These are phyloP conservation scores for Creontiades dilutus DNA, from an alignment of 2,888 invertebrate genomes.

Conservation along the genomic window DNA sequence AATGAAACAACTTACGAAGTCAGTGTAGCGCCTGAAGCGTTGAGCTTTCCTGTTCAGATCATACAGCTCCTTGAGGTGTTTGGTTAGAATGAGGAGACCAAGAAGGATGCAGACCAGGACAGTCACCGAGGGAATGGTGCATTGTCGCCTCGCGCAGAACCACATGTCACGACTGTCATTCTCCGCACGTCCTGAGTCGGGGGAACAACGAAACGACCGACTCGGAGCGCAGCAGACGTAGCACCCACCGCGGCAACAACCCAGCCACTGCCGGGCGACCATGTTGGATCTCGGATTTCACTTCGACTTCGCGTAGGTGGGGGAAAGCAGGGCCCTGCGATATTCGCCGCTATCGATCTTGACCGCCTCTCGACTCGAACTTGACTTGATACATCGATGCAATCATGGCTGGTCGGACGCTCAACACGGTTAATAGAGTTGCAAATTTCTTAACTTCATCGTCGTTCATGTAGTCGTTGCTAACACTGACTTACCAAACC, in stretches of 20 bases:
- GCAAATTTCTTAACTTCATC: no score
- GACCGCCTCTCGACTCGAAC: not conserved
- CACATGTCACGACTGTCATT: slow-evolving; percentile 72
- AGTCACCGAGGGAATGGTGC: slow-evolving; percentile 73
- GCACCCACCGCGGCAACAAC: not conserved
- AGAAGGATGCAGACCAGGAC: slow-evolving; percentile 71
- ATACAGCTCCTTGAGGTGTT: slow-evolving; percentile 73
- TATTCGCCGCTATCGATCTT: slow-evolving; percentile 40
- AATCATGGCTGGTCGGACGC: not conserved
- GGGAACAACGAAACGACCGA: slow-evolving; percentile 25
- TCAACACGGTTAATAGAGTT: no score
- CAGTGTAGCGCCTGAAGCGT: slow-evolving; percentile 72
- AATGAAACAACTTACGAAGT: slow-evolving; percentile 71
- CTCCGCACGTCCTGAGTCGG: slow-evolving; percentile 52
- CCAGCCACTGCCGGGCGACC: slow-evolving; percentile 49
- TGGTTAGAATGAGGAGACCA: slow-evolving; percentile 71
- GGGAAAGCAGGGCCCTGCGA: slow-evolving; percentile 23
- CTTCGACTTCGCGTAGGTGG: slow-evolving; percentile 46
- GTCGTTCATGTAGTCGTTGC: no score
- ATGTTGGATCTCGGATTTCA: slow-evolving; percentile 61
- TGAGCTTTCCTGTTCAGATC: slow-evolving; percentile 73
- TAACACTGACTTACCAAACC: no score
- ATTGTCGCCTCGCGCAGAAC: slow-evolving; percentile 72
- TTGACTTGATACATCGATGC: slow-evolving; percentile 24
- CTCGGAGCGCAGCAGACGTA: slow-evolving; percentile 5